phyloP scores from a whole-genome alignment of 2,113 vertebrate genomes.

The Pseudorasbora parva region DNA sequence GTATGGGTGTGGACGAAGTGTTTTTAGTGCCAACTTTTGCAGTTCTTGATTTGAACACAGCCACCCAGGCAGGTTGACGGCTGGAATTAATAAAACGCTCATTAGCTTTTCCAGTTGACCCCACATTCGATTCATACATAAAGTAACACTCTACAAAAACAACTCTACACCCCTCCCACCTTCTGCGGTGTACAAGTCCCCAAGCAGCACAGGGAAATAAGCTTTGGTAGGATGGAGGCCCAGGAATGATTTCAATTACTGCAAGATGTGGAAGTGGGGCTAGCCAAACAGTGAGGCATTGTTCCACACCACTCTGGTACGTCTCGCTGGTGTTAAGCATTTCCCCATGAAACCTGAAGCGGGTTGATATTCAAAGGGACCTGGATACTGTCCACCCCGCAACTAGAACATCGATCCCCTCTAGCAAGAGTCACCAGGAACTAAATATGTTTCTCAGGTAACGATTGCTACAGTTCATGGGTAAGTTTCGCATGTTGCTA shows the following conservation, averaged over 20 bases:
- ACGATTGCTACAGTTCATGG: neutral
- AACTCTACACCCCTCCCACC: conserved; percentile 27
- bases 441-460: conserved; percentile 24
- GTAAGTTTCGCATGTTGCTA: neutral
- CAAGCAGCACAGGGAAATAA: conserved; percentile 1
- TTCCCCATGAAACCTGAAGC: conserved; percentile 56
- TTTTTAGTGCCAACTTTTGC: neutral
- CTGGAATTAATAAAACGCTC: conserved; percentile 54
- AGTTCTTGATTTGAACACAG: conserved; percentile 16
- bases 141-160: conserved; percentile 43
- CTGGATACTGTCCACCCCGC: conserved; percentile 30
- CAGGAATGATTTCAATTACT: conserved; percentile 54
- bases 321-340: conserved; percentile 34
- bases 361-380: conserved; percentile 39
- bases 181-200: conserved; percentile 6
- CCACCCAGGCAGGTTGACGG: conserved; percentile 17
- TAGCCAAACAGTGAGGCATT: conserved; percentile 56
- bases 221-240: conserved; percentile 45
- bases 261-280: conserved; percentile 53
- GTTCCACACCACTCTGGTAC: conserved; percentile 41
- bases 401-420: conserved; percentile 23
- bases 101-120: conserved; percentile 44
- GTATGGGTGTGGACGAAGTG: neutral
- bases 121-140: conserved; percentile 42
- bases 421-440: conserved; percentile 4